Evolutionary conservation across 1,140 invertebrate species (phyloP).

Genomic region (Grapholita molesta): DNA sequence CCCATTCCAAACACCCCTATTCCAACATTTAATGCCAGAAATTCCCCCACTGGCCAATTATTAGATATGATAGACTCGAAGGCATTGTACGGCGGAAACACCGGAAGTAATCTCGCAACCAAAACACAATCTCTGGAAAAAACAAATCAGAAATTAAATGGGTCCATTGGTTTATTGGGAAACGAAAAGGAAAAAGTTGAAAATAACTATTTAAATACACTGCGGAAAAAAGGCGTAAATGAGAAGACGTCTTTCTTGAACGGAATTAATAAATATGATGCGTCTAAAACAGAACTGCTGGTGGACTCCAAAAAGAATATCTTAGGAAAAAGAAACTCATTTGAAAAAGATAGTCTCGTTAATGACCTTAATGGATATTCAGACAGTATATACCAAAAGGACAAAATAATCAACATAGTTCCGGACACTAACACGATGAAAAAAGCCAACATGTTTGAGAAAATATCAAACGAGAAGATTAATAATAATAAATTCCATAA

Average conservation of each 20-base stretch:
- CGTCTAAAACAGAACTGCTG: slow-evolving; percentile 42
- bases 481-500: slow-evolving; percentile 28
- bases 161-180: slow-evolving; percentile 36
- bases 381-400: slow-evolving; percentile 32
- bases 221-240: slow-evolving; percentile 42
- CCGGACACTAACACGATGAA: slow-evolving; percentile 33
- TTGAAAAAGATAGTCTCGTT: slow-evolving; percentile 49
- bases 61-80: slow-evolving; percentile 30
- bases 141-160: background rate
- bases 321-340: slow-evolving; percentile 56
- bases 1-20: slow-evolving; percentile 63
- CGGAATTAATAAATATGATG: slow-evolving; percentile 37
- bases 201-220: slow-evolving; percentile 39
- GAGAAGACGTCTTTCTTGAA: slow-evolving; percentile 45
- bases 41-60: slow-evolving; percentile 41
- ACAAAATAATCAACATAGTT: slow-evolving; percentile 36
- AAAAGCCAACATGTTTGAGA: slow-evolving; percentile 27
- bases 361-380: slow-evolving; percentile 33
- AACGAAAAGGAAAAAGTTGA: slow-evolving; percentile 52
- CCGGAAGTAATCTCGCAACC: background rate
- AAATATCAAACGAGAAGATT: slow-evolving; percentile 30
- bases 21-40: slow-evolving; percentile 52
- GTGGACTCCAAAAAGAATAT: slow-evolving; percentile 51
- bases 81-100: background rate
- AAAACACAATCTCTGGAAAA: slow-evolving; percentile 5